Conservation (phyloP, 2,888 invertebrate genomes). For the Cloeon dipterum region DNA sequence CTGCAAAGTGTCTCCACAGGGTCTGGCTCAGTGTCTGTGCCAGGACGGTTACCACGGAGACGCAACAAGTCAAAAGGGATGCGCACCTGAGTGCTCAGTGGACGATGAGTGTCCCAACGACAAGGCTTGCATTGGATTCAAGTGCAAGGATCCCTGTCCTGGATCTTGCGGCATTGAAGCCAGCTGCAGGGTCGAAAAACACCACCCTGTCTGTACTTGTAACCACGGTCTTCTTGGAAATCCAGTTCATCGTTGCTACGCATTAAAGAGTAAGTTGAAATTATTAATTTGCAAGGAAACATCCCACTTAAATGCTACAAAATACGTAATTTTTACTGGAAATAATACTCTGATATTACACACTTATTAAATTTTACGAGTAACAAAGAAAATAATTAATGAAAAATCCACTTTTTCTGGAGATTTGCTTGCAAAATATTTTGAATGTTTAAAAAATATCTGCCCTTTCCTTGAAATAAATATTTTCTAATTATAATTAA, state of each 20-base stretch:
- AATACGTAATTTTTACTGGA: background rate
- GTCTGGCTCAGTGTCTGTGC: slow-evolving; percentile 48
- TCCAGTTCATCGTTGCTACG: slow-evolving; percentile 48
- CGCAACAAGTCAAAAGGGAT: slow-evolving; percentile 42
- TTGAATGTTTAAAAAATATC: slow-evolving; percentile 1
- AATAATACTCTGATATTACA: too few relatives aligned
- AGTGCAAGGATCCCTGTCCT: slow-evolving; percentile 60
- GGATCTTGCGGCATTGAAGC: slow-evolving; percentile 58
- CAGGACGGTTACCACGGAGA: slow-evolving; percentile 53
- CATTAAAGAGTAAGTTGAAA: slow-evolving; percentile 20
- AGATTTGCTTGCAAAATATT: background rate
- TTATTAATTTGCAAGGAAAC: too few relatives aligned
- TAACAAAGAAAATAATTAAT: too few relatives aligned
- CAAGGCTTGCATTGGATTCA: slow-evolving; percentile 56
- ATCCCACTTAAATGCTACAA: too few relatives aligned
- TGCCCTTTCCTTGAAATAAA: background rate
- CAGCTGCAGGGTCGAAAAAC: slow-evolving; percentile 47
- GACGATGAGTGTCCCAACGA: slow-evolving; percentile 52
- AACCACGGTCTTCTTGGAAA: slow-evolving; percentile 48
- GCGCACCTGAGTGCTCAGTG: slow-evolving; percentile 57
- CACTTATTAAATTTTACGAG: too few relatives aligned
- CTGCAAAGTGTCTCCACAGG: slow-evolving; percentile 41
- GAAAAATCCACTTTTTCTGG: too few relatives aligned
- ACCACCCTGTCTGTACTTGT: slow-evolving; percentile 60
- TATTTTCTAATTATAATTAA: background rate